These are phyloP conservation scores for Haliclona indistincta DNA, from an alignment of 37 sponge, comb jelly and placozoan species.

Conservation along the genomic window DNA sequence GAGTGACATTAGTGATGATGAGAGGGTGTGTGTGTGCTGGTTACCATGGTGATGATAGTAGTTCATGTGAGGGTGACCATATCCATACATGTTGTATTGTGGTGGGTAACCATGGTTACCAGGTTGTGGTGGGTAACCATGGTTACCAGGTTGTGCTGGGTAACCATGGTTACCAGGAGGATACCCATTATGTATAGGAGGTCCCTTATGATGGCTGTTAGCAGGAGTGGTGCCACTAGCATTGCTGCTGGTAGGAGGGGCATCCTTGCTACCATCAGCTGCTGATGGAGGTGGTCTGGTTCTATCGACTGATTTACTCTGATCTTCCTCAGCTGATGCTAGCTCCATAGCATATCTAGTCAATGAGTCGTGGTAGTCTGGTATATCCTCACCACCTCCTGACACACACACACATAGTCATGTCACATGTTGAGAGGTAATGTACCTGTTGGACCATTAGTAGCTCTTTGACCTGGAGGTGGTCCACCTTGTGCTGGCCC, in stretches of 20 bases:
- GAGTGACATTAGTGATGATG: not conserved
- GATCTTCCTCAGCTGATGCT: constrained; percentile 10
- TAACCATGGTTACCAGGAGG: not conserved
- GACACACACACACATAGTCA: not conserved
- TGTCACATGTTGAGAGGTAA: no score
- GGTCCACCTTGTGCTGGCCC: not conserved
- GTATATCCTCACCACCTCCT: constrained; percentile 40
- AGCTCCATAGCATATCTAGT: constrained; percentile 22
- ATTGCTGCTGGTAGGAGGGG: not conserved
- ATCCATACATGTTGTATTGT: no score
- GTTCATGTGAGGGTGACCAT: constrained; percentile 4
- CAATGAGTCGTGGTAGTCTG: constrained; percentile 44
- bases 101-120: not conserved
- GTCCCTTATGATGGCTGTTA: not conserved
- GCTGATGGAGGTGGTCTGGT: no score
- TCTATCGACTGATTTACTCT: no score
- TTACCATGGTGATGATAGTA: not conserved
- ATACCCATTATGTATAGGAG: not conserved
- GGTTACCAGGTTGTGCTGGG: not conserved
- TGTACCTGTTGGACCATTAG: not conserved
- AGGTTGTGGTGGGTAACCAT: constrained; percentile 5
- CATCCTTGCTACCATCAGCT: not conserved
- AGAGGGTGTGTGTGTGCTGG: not conserved
- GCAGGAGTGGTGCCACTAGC: not conserved
- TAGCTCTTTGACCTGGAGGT: not conserved